phyloP scores from a whole-genome alignment of 2,113 vertebrate genomes.

The Chitala chitala region DNA sequence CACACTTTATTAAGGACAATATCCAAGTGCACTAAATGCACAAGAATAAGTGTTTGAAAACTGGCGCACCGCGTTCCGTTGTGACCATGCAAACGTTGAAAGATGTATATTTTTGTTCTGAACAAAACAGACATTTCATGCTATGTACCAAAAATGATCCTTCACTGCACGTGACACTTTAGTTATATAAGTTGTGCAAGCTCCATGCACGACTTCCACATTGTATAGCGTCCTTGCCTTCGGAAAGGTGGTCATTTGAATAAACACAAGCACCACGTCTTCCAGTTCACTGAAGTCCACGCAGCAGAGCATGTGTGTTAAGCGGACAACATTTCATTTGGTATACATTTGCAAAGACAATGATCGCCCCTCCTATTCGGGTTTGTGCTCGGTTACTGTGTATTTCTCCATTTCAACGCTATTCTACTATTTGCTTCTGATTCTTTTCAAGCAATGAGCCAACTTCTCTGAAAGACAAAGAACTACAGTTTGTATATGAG shows the following conservation, averaged over 20 bases:
- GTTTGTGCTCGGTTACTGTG: neutral
- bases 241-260: slow-evolving; percentile 9
- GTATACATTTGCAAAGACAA: neutral
- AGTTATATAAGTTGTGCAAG: neutral
- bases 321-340: neutral
- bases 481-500: neutral
- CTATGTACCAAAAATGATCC: neutral
- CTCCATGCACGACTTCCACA: neutral
- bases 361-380: neutral
- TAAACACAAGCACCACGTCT: slow-evolving; percentile 1
- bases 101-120: no score
- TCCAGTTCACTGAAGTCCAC: slow-evolving; percentile 4
- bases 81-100: neutral
- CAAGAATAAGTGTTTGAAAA: neutral
- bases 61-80: neutral
- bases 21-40: neutral
- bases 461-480: slow-evolving; percentile 22
- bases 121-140: neutral
- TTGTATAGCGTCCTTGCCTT: neutral
- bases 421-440: neutral
- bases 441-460: neutral
- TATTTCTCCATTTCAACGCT: slow-evolving; percentile 8
- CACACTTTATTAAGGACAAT: neutral
- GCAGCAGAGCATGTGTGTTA: neutral
- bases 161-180: neutral